Evolutionary conservation across 2,113 vertebrate species (phyloP).

Genomic region (Daboia siamensis): DNA sequence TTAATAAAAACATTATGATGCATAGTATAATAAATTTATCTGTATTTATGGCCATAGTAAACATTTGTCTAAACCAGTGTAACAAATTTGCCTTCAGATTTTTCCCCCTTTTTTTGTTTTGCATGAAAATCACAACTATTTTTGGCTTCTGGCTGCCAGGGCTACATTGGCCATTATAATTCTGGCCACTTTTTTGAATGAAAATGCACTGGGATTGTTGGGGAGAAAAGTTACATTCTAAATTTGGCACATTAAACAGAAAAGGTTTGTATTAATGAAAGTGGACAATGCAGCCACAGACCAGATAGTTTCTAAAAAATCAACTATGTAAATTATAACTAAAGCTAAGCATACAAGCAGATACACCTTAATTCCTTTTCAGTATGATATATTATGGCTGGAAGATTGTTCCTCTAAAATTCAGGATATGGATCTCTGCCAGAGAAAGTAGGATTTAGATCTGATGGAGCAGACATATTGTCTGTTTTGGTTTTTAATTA

Average conservation of each 20-base stretch:
- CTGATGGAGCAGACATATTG: constrained; percentile 49
- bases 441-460: constrained; percentile 47
- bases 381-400: neutral
- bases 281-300: neutral
- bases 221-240: neutral
- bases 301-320: neutral
- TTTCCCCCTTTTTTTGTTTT: neutral
- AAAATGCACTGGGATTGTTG: neutral
- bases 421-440: constrained; percentile 52
- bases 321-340: neutral
- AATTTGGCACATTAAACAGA: neutral
- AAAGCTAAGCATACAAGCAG: neutral
- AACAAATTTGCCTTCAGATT: neutral
- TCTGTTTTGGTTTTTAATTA: constrained; percentile 30
- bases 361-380: neutral
- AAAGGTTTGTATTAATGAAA: neutral
- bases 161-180: neutral
- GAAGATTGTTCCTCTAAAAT: constrained; percentile 1
- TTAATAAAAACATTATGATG: neutral
- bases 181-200: neutral
- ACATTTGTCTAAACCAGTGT: neutral
- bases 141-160: neutral
- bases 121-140: neutral
- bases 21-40: neutral
- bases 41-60: neutral